Evolutionary conservation across 2,888 invertebrate species (phyloP).

Genomic region (Diaprepes abbreviatus): DNA sequence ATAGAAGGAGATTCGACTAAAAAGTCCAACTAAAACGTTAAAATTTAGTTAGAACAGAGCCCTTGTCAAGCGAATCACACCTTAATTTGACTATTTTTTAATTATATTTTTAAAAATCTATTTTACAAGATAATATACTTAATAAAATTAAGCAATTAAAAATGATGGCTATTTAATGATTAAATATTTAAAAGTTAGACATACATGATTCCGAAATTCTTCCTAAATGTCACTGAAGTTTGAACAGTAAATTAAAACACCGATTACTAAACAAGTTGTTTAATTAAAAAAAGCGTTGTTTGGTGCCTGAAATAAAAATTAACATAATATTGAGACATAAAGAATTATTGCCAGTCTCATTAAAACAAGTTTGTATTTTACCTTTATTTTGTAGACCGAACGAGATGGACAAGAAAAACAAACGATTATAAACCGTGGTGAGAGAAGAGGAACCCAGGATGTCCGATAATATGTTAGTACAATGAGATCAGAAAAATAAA

Average conservation of each 20-base stretch:
- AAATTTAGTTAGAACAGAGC: too few relatives aligned
- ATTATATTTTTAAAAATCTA: too few relatives aligned
- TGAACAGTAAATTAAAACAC: background rate
- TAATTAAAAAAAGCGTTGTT: slow-evolving; percentile 2
- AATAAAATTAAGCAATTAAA: background rate
- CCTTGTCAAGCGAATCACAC: too few relatives aligned
- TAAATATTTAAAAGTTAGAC: background rate
- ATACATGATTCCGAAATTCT: background rate
- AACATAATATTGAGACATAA: slow-evolving; percentile 17
- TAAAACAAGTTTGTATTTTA: slow-evolving; percentile 27
- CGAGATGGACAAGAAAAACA: too few relatives aligned
- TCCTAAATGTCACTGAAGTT: slow-evolving; percentile 4
- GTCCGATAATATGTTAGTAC: too few relatives aligned
- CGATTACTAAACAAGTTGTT: slow-evolving; percentile 12
- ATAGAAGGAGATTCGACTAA: too few relatives aligned
- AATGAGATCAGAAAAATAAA: too few relatives aligned
- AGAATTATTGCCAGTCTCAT: slow-evolving; percentile 10
- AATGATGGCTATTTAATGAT: background rate
- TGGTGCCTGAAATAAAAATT: background rate
- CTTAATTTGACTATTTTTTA: too few relatives aligned
- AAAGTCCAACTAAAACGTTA: too few relatives aligned
- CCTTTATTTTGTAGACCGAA: slow-evolving; percentile 30
- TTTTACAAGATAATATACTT: background rate
- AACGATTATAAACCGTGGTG: too few relatives aligned
- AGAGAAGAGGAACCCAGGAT: too few relatives aligned